These are phyloP conservation scores for Eremobia ochroleuca DNA, from an alignment of 2,888 invertebrate species.

Conservation along the genomic window DNA sequence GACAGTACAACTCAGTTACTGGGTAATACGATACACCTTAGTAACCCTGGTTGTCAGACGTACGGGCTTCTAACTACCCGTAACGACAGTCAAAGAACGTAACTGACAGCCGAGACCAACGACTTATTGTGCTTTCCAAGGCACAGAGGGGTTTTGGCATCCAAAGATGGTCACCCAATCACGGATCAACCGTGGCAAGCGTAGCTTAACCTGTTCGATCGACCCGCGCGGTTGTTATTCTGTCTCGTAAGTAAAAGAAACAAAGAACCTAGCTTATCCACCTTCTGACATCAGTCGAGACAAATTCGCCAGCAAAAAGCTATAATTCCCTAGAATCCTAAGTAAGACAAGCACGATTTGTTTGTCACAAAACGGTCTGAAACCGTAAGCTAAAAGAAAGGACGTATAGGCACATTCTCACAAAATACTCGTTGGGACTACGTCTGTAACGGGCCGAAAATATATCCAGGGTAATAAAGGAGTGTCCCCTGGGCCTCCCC, in stretches of 20 bases:
- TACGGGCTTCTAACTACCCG: background rate
- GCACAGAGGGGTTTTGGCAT: background rate
- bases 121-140: background rate
- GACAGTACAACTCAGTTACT: background rate
- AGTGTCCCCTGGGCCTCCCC: conserved; percentile 70
- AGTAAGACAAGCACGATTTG: conserved; percentile 34
- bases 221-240: background rate
- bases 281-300: background rate
- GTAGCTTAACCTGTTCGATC: background rate
- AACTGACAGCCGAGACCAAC: background rate
- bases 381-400: conserved; percentile 46
- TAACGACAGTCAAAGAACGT: background rate
- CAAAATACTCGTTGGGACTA: conserved; percentile 65
- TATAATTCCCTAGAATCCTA: conserved; percentile 18
- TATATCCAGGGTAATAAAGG: conserved; percentile 77
- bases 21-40: background rate
- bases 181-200: background rate
- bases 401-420: conserved; percentile 61
- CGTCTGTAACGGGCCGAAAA: conserved; percentile 69
- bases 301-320: conserved; percentile 19
- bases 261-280: background rate
- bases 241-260: background rate
- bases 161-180: background rate
- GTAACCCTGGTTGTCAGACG: background rate
- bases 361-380: conserved; percentile 40